Evolutionary conservation across 37 sponge, comb jelly and placozoan genomes (phyloP).

Genomic region (Oscarella lobularis): DNA sequence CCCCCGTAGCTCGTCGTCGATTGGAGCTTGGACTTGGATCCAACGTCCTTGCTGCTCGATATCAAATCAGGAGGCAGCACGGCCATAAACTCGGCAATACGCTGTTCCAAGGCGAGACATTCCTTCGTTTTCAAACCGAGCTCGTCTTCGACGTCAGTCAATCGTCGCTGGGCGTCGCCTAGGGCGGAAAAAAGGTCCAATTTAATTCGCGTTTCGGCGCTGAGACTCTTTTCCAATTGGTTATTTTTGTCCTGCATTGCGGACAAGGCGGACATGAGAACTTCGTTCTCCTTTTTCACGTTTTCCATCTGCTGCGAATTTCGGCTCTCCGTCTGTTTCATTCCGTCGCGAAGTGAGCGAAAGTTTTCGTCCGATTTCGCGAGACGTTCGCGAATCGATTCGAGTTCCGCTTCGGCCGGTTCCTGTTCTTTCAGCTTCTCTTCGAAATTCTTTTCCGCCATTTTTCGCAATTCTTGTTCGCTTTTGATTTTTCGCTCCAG

Average conservation of each 20-base stretch:
- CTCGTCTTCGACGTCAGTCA: not conserved
- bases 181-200: not conserved
- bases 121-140: not conserved
- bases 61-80: not conserved
- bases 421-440: not conserved
- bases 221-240: not conserved
- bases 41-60: no score
- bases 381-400: not conserved
- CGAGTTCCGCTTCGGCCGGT: not conserved
- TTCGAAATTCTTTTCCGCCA: not conserved
- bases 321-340: not conserved
- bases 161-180: not conserved
- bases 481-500: no score
- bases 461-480: not conserved
- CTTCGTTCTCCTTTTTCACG: not conserved
- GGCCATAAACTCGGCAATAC: not conserved
- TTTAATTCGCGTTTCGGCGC: not conserved
- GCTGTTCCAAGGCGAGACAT: not conserved
- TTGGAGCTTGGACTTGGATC: no score
- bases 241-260: not conserved
- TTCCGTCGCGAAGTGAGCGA: not conserved
- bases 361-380: not conserved
- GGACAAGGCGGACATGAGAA: not conserved
- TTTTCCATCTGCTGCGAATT: not conserved
- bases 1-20: no score